Evolutionary conservation across 2,113 vertebrate species (phyloP), one percentile per base, ranked within the genome.

Genomic region (Pyxicephalus adspersus): DNA sequence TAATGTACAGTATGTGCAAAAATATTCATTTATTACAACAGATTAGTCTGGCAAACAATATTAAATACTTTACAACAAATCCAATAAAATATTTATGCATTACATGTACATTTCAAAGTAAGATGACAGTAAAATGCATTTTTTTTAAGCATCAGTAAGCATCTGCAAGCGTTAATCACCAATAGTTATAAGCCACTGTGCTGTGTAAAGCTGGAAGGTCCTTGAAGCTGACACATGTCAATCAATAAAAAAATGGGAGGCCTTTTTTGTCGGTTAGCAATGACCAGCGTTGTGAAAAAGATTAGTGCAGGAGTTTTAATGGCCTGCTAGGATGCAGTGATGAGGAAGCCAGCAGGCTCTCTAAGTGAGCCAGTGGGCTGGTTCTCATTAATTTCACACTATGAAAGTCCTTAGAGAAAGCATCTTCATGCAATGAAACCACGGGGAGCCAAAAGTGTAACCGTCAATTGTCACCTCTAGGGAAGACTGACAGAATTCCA

Each of bases 241-340:
- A 45, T 65, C 63, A 82, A 55, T 29, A 18, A 18, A 45, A 54
- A 63, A 57, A 66, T 28, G n/a, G 18, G 28, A 66, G 22, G 29
- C 45, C 22, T 38, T 68, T 74, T 66, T 45, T 28, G 51, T 58
- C 15, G 17, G 19, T 64, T 65, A 28, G 45, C 45, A 51, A 38
- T 82, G 80, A 74, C 66, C 61, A 74, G 9, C 75, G 71, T 65
- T 73, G 45, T 75, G 28, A 57, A 66, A 23, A 75, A 75, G 80
- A 82, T 75, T 75, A 75, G 38, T 66, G 65, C 61, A 57, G 70
- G 61, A 71, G 52, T 82, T 82, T 82, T 82, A 75, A 73, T 58
- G 80, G 71, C 51, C 60, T 60, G 70, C 55, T 66, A 75, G 71
- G 80, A 82, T 22, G 52, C 80, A 82, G 22, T 75, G 58, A 81